These are phyloP conservation scores for Florisuga fusca DNA, from an alignment of 2,797 vertebrate species.

Conservation along the genomic window DNA sequence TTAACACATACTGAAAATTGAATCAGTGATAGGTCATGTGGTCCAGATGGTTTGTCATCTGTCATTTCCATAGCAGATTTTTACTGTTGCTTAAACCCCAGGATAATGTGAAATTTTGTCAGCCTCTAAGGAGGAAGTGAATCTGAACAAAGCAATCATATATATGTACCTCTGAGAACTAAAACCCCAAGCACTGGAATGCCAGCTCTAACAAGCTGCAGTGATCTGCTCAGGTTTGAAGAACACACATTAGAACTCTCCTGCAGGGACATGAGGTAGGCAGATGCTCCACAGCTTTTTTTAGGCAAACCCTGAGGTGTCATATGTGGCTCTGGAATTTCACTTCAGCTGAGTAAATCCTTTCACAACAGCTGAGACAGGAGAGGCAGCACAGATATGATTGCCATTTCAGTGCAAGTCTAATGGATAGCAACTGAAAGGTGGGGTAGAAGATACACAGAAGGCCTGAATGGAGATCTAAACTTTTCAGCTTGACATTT, in stretches of 20 bases:
- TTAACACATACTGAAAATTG: background rate
- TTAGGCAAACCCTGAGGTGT: background rate
- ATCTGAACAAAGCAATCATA: background rate
- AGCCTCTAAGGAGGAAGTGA: background rate
- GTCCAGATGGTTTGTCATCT: background rate
- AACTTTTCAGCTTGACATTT: background rate
- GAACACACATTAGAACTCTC: fast-evolving
- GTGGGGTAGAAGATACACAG: background rate
- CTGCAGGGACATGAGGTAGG: background rate
- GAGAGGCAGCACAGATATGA: fast-evolving
- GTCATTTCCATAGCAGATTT: background rate
- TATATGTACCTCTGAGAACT: fast-evolving
- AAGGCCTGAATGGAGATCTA: background rate
- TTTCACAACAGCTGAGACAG: background rate
- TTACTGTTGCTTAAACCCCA: background rate
- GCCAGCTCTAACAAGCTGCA: background rate
- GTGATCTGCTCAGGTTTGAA: background rate
- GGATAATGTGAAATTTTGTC: background rate
- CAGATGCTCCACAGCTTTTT: background rate
- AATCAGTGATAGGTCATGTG: background rate
- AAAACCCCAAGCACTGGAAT: background rate
- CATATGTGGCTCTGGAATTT: background rate
- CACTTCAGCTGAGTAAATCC: background rate
- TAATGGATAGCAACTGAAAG: background rate
- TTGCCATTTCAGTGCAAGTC: background rate